Base-by-base conservation (phyloP, 2,113 vertebrate genomes). In the Thoracochromis brauschi region DNA sequence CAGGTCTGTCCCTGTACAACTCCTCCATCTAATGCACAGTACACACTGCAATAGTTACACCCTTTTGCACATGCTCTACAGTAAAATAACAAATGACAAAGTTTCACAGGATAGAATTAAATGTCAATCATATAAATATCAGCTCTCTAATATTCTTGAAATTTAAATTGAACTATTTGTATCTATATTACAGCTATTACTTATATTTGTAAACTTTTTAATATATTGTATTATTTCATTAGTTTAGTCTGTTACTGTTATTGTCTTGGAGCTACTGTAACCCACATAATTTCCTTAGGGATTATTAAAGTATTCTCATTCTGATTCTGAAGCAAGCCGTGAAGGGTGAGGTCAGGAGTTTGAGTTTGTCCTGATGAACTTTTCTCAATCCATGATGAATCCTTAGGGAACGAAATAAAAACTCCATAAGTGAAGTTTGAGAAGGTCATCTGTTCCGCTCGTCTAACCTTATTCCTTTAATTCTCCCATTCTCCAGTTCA, bases 401-500 rank as follows among this genome's bases (percentile, higher is more conserved):
- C 65, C n/a, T 24, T 71, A 9, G 65, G 35, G 38, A 7, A 26
- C 4, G 0, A 45, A 73, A 73, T 45, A 73, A 45, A 45, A 73
- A 10, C 38, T 45, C 13, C 13, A 19, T 29, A 49, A 49, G 42
- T 21, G 13, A 63, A 14, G 3, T 21, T 16, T 58, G 31, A 38
- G 14, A 31, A 45, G 26, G 42, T 29, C 24, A 31, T 81, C 29
- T 68, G 21, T 65, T 82, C 60, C 14, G 9, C 73, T 78, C 16
- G 4, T 13, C 7, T 58, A 45, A 80, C 7, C 9, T 6, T 3
- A 5, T 6, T 54, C 8, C 26, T 68, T 40, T 65, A 9, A 24
- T 80, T 38, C 21, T 63, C 87, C 93, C 87, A 40, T 17, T 80
- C 86, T 94, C 85, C 93, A 99, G 98, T 99, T 98, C 93, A 99